These are phyloP conservation scores for Lophotriccus pileatus DNA, from an alignment of 2,797 vertebrate genomes.

Conservation along the genomic window DNA sequence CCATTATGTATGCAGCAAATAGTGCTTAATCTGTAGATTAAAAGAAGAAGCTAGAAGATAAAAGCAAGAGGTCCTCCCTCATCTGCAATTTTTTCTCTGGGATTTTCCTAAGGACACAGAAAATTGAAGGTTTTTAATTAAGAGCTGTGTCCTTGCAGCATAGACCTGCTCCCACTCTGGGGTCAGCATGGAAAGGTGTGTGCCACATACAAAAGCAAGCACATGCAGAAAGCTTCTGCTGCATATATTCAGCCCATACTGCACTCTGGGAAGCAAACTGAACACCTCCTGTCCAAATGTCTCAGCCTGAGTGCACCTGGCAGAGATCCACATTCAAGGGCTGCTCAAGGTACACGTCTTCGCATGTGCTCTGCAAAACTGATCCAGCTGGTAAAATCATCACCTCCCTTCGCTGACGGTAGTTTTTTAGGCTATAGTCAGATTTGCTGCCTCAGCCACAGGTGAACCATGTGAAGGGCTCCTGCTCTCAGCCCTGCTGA, in stretches of 20 bases:
- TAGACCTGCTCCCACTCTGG: background rate
- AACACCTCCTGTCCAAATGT: background rate
- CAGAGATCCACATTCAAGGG: background rate
- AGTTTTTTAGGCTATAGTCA: background rate
- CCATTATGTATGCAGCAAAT: background rate
- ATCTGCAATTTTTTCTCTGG: background rate
- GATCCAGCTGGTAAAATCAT: background rate
- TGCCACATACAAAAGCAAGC: background rate
- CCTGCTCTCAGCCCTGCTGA: background rate
- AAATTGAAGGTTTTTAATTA: background rate
- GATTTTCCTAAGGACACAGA: background rate
- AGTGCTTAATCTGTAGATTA: background rate
- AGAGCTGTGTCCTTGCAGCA: background rate
- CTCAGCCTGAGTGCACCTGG: background rate
- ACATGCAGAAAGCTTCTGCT: background rate
- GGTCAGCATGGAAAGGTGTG: rapidly evolving
- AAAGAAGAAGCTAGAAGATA: background rate
- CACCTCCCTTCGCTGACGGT: background rate
- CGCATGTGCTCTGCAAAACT: rapidly evolving
- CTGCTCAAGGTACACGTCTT: background rate
- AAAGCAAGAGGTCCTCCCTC: background rate
- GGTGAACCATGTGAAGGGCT: background rate
- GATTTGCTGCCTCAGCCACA: background rate
- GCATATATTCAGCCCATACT: rapidly evolving
- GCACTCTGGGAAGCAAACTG: background rate